Evolutionary conservation across 2,113 vertebrate genomes (phyloP), one percentile per base, ranked within the genome.

Genomic region (Psammodynastes pulverulentus): DNA sequence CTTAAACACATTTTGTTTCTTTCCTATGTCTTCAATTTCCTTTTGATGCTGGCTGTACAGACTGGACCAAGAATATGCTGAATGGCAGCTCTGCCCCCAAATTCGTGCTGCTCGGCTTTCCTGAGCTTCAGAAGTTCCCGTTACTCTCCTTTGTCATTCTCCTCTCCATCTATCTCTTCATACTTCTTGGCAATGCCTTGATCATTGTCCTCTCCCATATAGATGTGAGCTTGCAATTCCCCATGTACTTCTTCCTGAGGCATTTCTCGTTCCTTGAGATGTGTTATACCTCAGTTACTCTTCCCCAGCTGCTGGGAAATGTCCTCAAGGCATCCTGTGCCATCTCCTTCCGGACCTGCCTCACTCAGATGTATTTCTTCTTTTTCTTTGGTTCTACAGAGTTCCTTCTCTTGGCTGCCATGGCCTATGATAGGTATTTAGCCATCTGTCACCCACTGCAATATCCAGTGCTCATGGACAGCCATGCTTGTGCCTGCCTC

Each of bases 161-260:
- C 49, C 90, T 96, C 88, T 34, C 13, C 46, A 84, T 94, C 90
- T 96, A 95, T 52, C 84, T 94, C n/a, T 93, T 90, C 72, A 93
- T 91, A 0, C 0, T 94, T 56, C 46, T 96, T 39, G 94, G 96
- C 7, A 96, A 95, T 88, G 45, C 93, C 29, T 2, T 95, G 46
- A 96, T 95, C 46, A 53, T 95, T 1, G 0, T 91, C 1, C 89
- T 96, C 48, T 94, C 93, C 58, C 7, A 1, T 0, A 15, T 88
- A 48, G 95, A 96, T 67, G 90, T 92, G 9, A 58, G 49, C 4
- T 93, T 96, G 39, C 95, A 92, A 34, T 95, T 13, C 0, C 94
- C 94, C 24, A 96, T 96, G 95, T 96, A 96, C 91, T 91, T 94
- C 0, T 93, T 97, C 84, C 92, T 96, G 62, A 94, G 94, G 89